These are phyloP conservation scores for Pentalonia nigronervosa DNA, from an alignment of 1,140 invertebrate genomes.

Conservation along the genomic window DNA sequence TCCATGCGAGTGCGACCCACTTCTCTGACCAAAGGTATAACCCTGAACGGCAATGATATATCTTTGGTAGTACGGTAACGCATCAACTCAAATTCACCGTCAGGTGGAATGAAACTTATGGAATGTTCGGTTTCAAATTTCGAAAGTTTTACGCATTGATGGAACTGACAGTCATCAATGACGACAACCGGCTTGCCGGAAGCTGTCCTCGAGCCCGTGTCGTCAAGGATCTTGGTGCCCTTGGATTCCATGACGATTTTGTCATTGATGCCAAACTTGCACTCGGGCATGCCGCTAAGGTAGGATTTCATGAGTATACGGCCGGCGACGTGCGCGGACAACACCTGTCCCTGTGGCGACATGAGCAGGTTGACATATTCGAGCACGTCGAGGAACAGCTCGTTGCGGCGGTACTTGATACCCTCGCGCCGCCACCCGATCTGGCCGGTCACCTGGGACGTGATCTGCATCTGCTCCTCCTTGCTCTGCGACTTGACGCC, in stretches of 20 bases:
- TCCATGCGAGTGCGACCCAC: conserved; percentile 99
- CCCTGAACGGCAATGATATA: conserved; percentile 98
- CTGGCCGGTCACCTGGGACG: conserved; percentile 98
- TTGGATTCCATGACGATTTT: conserved; percentile 99
- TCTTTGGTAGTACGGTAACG: conserved; percentile 99
- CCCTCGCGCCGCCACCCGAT: conserved; percentile 99
- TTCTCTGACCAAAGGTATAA: conserved; percentile 97
- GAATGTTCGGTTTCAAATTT: conserved; percentile 99
- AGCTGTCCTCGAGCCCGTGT: conserved; percentile 73
- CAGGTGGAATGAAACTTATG: conserved; percentile 99
- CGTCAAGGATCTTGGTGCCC: conserved; percentile 70
- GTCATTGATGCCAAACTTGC: conserved; percentile 99
- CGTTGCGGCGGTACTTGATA: conserved; percentile 98
- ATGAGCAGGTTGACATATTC: conserved; percentile 99
- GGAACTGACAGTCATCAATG: conserved; percentile 99
- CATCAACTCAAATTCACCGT: conserved; percentile 99
- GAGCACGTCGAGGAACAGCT: conserved; percentile 97
- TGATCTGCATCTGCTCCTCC: conserved; percentile 99
- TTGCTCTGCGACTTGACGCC: conserved; percentile 98
- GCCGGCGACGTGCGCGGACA: conserved; percentile 98
- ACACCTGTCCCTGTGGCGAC: conserved; percentile 99
- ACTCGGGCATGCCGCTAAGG: conserved; percentile 99
- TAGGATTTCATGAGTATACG: conserved; percentile 99
- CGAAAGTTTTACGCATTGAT: conserved; percentile 99
- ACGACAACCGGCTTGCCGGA: conserved; percentile 96